Evolutionary conservation across 2,797 vertebrate genomes (phyloP).

Genomic region (Tarsius wallacei): DNA sequence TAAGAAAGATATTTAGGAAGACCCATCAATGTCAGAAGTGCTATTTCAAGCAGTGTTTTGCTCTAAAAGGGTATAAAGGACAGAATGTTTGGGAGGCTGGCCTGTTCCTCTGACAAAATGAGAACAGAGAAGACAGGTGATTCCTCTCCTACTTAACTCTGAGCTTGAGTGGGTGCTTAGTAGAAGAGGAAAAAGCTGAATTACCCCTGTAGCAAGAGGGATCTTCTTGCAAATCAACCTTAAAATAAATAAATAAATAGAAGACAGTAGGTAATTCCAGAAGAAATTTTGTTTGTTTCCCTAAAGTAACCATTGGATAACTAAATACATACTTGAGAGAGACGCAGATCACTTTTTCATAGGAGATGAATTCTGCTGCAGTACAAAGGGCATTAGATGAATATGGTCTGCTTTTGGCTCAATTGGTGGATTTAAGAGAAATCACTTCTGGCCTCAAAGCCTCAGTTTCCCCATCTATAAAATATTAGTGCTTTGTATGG

Average conservation of each 20-base stretch:
- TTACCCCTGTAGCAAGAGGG: background rate
- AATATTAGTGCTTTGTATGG: background rate
- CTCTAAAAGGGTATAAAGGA: conserved; percentile 62
- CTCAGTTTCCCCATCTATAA: background rate
- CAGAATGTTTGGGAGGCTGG: background rate
- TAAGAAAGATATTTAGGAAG: conserved; percentile 78
- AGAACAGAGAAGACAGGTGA: background rate
- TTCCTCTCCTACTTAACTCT: background rate
- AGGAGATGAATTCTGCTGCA: background rate
- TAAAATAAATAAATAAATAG: background rate
- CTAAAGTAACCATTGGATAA: background rate
- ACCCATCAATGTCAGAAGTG: conserved; percentile 73
- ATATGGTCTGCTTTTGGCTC: background rate
- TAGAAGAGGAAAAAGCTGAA: background rate
- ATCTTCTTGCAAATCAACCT: background rate
- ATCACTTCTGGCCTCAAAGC: background rate
- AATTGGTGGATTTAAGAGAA: background rate
- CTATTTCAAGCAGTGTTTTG: conserved; percentile 83
- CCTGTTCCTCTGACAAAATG: background rate
- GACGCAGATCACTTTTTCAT: background rate
- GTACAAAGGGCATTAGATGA: background rate
- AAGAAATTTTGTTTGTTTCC: background rate
- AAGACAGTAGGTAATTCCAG: background rate
- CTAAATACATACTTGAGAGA: background rate
- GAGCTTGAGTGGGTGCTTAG: background rate